Conservation (phyloP, 2,113 vertebrate species). For the Cairina moschata region DNA sequence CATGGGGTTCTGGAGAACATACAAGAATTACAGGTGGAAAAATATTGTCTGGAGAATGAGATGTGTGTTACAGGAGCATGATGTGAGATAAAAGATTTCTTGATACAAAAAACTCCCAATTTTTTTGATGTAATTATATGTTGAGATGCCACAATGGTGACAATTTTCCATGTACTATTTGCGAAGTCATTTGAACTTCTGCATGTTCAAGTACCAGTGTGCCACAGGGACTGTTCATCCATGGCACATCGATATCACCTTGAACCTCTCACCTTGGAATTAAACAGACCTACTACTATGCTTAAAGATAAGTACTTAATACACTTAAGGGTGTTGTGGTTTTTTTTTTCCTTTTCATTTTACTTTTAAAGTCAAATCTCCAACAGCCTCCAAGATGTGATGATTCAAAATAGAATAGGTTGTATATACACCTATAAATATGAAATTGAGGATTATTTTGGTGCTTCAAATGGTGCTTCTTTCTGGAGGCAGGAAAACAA, state of each 20-base stretch:
- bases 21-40: background rate
- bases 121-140: background rate
- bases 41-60: background rate
- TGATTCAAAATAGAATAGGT: background rate
- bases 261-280: background rate
- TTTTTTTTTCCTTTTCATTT: background rate
- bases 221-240: background rate
- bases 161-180: background rate
- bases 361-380: background rate
- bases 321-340: background rate
- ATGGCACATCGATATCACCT: background rate
- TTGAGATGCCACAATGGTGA: background rate
- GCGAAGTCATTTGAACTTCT: background rate
- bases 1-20: background rate
- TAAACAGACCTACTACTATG: background rate
- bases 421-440: background rate
- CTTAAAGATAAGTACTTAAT: background rate
- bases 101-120: background rate
- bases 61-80: background rate
- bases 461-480: background rate
- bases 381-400: background rate
- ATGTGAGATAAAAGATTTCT: background rate
- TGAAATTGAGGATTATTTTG: background rate
- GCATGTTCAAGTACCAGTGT: accelerated
- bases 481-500: background rate